Evolutionary conservation across 2,113 vertebrate species (phyloP), one percentile per base, ranked within the genome.

Genomic region (Neopipo cinnamomea): DNA sequence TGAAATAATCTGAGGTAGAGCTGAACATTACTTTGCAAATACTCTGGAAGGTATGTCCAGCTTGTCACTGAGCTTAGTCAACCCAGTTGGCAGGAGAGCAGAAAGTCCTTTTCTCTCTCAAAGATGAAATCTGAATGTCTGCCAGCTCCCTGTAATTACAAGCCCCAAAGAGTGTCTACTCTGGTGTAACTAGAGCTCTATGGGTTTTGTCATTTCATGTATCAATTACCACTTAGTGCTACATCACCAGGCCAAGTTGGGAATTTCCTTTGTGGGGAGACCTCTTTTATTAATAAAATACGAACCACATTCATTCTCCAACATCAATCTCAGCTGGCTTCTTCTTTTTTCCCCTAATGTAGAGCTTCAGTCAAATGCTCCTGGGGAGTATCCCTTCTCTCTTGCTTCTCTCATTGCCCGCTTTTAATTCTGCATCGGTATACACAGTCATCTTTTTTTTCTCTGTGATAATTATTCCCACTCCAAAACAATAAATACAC

Each of bases 261-360:
- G 95, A 96, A 97, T 92, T 93, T 94, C 89, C 61, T 96, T 95
- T 94, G 84, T 89, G 89, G 81, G 53, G 58, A 95, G 62, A 85
- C 66, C 79, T 92, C 73, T 81, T 90, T 94, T 91, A 91, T 93
- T 97, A 94, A 89, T 92, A 96, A 96, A 95, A 96, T 84, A 68
- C 0, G 1, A 89, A 91, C 85, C 44, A 65, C 42, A 56, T 95
- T 93, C 35, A 1, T 71, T 93, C 79, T 91, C 56, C 66, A 87
- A 58, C 76, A 89, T 81, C 88, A 71, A 46, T 61, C 76, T 95
- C 88, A 84, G 55, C 35, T 85, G 61, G 24, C 20, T 92, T 72
- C 91, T 92, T 94, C 84, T 25, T 93, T 72, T 88, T 86, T 8
- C 65, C 41, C 82, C 47, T 42, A 87, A 42, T 71, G 39, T 20